Evolutionary conservation across 2,797 vertebrate genomes (phyloP).

Genomic region (Darevskia mixta): DNA sequence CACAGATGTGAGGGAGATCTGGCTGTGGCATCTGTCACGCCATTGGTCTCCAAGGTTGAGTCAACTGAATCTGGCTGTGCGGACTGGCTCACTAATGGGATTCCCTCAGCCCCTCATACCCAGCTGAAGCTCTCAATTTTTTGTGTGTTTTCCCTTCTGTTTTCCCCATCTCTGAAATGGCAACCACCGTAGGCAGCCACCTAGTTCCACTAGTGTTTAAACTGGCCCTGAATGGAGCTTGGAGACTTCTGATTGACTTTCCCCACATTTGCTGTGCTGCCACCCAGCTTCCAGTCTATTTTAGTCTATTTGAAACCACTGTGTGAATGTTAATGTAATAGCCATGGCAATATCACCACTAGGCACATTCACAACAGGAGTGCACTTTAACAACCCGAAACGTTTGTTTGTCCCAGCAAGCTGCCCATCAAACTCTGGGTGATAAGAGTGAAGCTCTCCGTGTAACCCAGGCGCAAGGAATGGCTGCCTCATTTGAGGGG

Average conservation of each 20-base stretch:
- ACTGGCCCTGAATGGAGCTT: too few relatives aligned
- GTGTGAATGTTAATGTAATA: constrained; percentile 48
- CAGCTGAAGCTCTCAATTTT: too few relatives aligned
- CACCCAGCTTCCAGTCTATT: neutral
- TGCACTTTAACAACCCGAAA: constrained; percentile 57
- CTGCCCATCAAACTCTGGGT: constrained; percentile 57
- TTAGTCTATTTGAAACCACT: neutral
- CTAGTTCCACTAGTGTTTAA: too few relatives aligned
- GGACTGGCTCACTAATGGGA: too few relatives aligned
- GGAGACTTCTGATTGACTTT: neutral
- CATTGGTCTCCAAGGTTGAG: too few relatives aligned
- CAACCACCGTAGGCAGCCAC: too few relatives aligned
- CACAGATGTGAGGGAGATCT: too few relatives aligned
- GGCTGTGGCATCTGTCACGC: too few relatives aligned
- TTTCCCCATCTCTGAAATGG: too few relatives aligned
- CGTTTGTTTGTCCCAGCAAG: constrained; percentile 74
- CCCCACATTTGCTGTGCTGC: neutral
- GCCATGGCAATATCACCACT: constrained; percentile 49
- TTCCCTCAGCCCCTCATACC: too few relatives aligned
- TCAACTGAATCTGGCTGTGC: too few relatives aligned
- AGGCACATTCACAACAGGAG: constrained; percentile 47
- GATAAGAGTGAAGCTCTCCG: constrained; percentile 60
- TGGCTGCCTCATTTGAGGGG: constrained; percentile 60
- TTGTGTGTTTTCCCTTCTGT: too few relatives aligned
- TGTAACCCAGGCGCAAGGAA: constrained; percentile 53